Conservation (phyloP, 2,888 invertebrate species). For the Leucophenga montana region DNA sequence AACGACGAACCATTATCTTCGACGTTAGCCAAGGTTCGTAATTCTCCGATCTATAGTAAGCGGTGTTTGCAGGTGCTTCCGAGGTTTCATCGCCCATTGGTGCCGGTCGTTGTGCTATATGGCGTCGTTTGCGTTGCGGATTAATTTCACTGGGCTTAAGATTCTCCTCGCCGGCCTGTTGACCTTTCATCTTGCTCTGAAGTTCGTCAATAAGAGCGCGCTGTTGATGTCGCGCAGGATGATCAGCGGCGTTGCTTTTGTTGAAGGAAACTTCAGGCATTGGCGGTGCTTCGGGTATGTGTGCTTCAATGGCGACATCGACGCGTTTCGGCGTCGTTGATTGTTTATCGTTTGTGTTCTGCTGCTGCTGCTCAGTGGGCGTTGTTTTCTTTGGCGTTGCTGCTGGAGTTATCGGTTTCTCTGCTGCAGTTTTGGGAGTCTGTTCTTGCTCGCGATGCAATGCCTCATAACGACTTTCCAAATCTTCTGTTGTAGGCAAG, state of each 20-base stretch:
- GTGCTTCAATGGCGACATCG: conserved; percentile 54
- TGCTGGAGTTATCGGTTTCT: neutral
- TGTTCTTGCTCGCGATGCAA: conserved; percentile 43
- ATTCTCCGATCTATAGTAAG: conserved; percentile 67
- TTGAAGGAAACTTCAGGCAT: conserved; percentile 44
- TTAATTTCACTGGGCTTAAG: conserved; percentile 65
- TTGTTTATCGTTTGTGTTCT: neutral
- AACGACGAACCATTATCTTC: conserved; percentile 69
- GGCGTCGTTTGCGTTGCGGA: conserved; percentile 49
- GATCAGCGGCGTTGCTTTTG: conserved; percentile 31
- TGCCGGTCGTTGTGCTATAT: conserved; percentile 46
- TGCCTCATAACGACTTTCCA: conserved; percentile 58
- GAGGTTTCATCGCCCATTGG: conserved; percentile 67
- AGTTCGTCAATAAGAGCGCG: conserved; percentile 64
- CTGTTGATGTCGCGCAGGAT: conserved; percentile 49
- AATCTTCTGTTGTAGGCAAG: conserved; percentile 52
- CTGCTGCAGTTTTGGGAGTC: neutral
- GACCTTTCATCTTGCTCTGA: conserved; percentile 57
- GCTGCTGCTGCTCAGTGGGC: neutral
- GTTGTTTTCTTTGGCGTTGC: conserved; percentile 15
- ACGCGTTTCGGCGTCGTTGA: conserved; percentile 34
- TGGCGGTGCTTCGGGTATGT: conserved; percentile 56
- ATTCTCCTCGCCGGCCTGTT: conserved; percentile 53
- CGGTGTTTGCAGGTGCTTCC: conserved; percentile 71
- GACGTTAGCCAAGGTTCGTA: conserved; percentile 57